Evolutionary conservation across 1,140 invertebrate species (phyloP).

Genomic region (Melipona quadrifasciata): DNA sequence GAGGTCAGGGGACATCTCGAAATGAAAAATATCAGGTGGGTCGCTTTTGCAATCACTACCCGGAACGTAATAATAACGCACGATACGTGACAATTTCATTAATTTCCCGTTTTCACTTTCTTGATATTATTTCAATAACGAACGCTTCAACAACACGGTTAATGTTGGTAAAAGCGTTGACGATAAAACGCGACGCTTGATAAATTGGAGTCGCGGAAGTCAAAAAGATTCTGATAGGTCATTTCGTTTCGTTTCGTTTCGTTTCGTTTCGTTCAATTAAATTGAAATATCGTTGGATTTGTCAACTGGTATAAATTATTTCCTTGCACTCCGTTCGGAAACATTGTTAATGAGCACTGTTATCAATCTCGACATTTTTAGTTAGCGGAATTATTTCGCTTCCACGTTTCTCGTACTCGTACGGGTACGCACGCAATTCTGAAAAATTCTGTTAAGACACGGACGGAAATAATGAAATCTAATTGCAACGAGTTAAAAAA

Average conservation of each 20-base stretch:
- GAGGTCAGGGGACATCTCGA: not conserved
- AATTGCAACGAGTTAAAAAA: too few species aligned
- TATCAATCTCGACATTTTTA: too few species aligned
- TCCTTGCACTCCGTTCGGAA: not conserved
- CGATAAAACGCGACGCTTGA: not conserved
- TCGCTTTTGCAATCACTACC: too few species aligned
- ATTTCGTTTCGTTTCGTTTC: too few species aligned
- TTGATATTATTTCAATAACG: not conserved
- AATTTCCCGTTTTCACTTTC: not conserved
- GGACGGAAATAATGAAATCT: too few species aligned
- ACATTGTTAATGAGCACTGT: too few species aligned
- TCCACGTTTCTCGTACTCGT: too few species aligned
- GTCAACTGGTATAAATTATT: not conserved
- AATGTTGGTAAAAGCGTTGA: not conserved
- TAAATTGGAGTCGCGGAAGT: not conserved
- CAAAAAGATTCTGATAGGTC: not conserved
- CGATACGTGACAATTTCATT: not conserved
- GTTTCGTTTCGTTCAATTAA: not conserved
- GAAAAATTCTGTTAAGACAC: too few species aligned
- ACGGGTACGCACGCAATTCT: too few species aligned
- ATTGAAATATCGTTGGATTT: not conserved
- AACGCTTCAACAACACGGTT: not conserved
- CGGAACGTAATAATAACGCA: not conserved
- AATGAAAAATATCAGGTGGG: too few species aligned
- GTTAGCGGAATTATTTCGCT: too few species aligned